Percentiles rank a stretch among this genome's conserved stretches.
Conservation (phyloP, 1,140 invertebrate species). For the Coptotermes formosanus region DNA sequence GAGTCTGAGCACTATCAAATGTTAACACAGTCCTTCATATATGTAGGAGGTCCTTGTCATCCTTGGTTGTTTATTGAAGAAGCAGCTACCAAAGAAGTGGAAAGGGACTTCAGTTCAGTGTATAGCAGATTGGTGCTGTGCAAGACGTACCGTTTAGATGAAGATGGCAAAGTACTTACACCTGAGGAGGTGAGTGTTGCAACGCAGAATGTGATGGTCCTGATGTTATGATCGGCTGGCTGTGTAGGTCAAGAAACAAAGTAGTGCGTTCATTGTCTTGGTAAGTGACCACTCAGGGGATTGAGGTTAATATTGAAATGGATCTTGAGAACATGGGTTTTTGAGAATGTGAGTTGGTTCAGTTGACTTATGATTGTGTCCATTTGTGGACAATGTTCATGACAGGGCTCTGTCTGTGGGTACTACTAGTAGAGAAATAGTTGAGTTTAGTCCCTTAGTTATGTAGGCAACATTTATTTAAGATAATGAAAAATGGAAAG, state of each 20-base stretch:
- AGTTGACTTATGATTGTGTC: too few relatives aligned
- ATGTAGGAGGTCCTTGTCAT: conserved; percentile 84
- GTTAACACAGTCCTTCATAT: too few relatives aligned
- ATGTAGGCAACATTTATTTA: too few relatives aligned
- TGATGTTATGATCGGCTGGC: too few relatives aligned
- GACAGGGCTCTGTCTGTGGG: too few relatives aligned
- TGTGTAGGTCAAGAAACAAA: not conserved
- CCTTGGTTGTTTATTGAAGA: conserved; percentile 99
- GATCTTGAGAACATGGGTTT: too few relatives aligned
- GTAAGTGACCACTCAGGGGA: not conserved
- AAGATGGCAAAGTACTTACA: conserved; percentile 98
- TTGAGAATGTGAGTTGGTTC: too few relatives aligned
- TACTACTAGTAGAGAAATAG: too few relatives aligned
- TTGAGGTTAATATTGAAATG: not conserved
- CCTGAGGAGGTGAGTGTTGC: conserved; percentile 84
- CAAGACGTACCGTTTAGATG: conserved; percentile 97
- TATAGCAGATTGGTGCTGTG: conserved; percentile 96
- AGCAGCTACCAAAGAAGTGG: conserved; percentile 91
- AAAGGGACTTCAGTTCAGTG: conserved; percentile 97
- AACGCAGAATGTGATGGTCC: conserved; percentile 38
- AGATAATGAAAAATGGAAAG: too few relatives aligned
- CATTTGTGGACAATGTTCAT: too few relatives aligned
- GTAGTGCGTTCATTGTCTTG: not conserved
- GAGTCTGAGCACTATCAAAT: too few relatives aligned
- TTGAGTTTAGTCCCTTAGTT: too few relatives aligned